Evolutionary conservation across 2,113 vertebrate species (phyloP).

Genomic region (Lophura nycthemera): DNA sequence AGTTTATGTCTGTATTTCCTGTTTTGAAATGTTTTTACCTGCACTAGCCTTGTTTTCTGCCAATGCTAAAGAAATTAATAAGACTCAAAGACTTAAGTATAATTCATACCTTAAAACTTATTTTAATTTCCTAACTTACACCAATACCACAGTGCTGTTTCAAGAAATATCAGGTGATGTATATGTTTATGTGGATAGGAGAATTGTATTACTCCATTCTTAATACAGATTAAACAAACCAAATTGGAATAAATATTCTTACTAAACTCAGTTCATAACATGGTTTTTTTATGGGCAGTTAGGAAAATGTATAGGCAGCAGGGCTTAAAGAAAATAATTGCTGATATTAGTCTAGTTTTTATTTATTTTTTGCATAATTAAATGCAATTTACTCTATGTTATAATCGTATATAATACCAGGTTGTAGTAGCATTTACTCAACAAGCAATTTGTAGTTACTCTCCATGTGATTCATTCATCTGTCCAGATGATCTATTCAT

Average conservation of each 20-base stretch:
- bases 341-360: background rate
- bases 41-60: background rate
- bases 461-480: background rate
- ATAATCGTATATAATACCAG: background rate
- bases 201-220: slow-evolving; percentile 11
- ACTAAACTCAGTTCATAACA: background rate
- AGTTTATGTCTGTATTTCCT: background rate
- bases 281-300: background rate
- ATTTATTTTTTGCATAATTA: slow-evolving; percentile 21
- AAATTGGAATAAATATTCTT: slow-evolving; percentile 6
- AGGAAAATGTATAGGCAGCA: background rate
- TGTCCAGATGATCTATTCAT: background rate
- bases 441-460: background rate
- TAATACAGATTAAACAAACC: background rate
- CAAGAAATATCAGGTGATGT: background rate
- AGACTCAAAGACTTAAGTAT: background rate
- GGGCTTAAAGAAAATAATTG: background rate
- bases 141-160: background rate
- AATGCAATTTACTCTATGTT: background rate
- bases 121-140: background rate
- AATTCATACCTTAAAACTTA: background rate
- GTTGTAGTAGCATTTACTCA: background rate
- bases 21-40: background rate
- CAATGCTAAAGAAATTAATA: background rate
- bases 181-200: background rate